These are phyloP conservation scores for Cephalopterus ornatus DNA, from an alignment of 2,113 vertebrate genomes.

Conservation along the genomic window DNA sequence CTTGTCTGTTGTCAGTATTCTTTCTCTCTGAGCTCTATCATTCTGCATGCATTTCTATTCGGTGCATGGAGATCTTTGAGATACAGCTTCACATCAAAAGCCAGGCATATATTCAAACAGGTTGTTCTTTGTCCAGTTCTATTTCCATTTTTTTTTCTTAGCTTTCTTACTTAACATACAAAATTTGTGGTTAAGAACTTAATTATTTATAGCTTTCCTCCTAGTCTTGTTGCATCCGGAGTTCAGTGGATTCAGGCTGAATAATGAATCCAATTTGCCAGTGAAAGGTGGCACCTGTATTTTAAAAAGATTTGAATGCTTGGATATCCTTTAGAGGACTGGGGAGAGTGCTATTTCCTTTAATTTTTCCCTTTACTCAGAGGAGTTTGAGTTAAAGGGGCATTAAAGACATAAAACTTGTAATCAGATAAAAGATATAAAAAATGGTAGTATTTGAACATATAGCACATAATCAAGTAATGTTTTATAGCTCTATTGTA, in stretches of 20 bases:
- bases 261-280: neutral
- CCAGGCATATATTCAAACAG: neutral
- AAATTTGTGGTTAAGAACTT: neutral
- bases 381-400: neutral
- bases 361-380: neutral
- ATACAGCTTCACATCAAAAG: neutral
- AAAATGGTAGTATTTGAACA: neutral
- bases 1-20: neutral
- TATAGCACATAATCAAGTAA: neutral
- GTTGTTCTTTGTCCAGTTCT: neutral
- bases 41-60: neutral
- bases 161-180: neutral
- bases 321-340: neutral
- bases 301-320: neutral
- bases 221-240: neutral
- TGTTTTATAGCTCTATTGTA: neutral
- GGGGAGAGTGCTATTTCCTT: neutral
- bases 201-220: neutral
- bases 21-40: neutral
- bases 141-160: neutral
- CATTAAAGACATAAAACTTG: neutral
- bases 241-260: neutral
- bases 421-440: neutral
- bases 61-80: neutral
- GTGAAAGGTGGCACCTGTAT: neutral